Base-by-base conservation (phyloP, 1,140 invertebrate genomes). In the Orius laevigatus region DNA sequence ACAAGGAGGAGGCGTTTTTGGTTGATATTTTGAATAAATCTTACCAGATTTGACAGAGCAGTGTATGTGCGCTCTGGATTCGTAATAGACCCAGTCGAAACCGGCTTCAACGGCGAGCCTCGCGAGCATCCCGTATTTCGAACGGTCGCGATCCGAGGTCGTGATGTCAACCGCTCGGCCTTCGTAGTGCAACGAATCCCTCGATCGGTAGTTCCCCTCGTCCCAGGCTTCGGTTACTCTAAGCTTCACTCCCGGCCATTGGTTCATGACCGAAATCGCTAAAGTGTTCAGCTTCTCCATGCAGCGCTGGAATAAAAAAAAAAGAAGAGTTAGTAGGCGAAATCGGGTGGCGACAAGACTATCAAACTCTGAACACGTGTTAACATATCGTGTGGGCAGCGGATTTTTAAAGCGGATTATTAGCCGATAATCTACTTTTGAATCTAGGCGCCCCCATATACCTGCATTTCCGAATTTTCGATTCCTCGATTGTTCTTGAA, bases 51-150 rank as follows among this genome's bases (percentile, higher is more conserved):
- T 94, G 42, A 96, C 91, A 25, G 91, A 95, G 66, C 90, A 94
- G 66, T 98, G 93, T 59, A 98, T 93, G 62, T 95, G 88, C 11
- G 84, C 79, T 51, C 88, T 74, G 59, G 84, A 85, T 65, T 95
- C 90, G 64, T 95, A 97, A 67, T 88, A 93, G 15, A 98, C 93
- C 92, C 91, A 97, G 71, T 96, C 91, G 74, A 97, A 97, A 56
- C 92, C 92, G 9, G 92, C 90, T 65, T 96, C 87, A 16, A 94
- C 85, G 0, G 92, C 92, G n/a, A 97, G 72, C 33, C 92, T 69
- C 1, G 92, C 92, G 52, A 97, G 68, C 85, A 95, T 91, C 36
- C 92, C 92, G 64, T 92, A 89, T 67, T 95, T 95, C 59, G 83
- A 78, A 33, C 81, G 70, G 65, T 97, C 90, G 15, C 84, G 72